phyloP scores from a whole-genome alignment of 64 coral and sea anemone genomes.

The Stichodactyla helianthus region DNA sequence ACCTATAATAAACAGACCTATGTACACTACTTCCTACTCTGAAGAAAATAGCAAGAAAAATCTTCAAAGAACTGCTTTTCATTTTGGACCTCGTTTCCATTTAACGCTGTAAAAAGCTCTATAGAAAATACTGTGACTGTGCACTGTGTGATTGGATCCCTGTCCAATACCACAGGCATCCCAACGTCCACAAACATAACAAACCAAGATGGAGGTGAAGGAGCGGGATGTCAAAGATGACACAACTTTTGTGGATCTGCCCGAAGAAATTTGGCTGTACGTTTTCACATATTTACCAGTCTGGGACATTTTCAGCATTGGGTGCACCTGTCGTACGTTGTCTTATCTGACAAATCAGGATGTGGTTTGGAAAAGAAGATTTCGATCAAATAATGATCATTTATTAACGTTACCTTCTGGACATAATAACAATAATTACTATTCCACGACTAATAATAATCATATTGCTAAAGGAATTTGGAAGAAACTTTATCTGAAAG shows the following conservation, averaged over 20 bases:
- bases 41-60: no score
- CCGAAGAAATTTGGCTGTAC: conserved; percentile 68
- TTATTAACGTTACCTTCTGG: conserved; percentile 39
- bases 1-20: no score
- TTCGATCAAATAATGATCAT: conserved; percentile 50
- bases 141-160: neutral
- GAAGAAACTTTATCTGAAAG: conserved; percentile 81
- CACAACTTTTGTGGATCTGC: neutral
- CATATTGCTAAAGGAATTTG: conserved; percentile 39
- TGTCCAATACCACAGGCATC: neutral
- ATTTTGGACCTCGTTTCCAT: no score
- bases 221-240: neutral
- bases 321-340: conserved; percentile 53
- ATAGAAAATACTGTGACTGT: neutral
- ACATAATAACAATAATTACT: neutral
- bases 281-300: conserved; percentile 41
- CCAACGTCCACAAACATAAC: neutral
- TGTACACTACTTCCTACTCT: no score
- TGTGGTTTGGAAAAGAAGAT: conserved; percentile 73
- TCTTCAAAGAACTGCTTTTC: no score
- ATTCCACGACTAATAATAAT: neutral
- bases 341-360: conserved; percentile 64
- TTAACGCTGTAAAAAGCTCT: neutral
- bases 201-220: neutral
- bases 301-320: conserved; percentile 56